Conservation (phyloP, 2,113 vertebrate species). For the Spea bombifrons region DNA sequence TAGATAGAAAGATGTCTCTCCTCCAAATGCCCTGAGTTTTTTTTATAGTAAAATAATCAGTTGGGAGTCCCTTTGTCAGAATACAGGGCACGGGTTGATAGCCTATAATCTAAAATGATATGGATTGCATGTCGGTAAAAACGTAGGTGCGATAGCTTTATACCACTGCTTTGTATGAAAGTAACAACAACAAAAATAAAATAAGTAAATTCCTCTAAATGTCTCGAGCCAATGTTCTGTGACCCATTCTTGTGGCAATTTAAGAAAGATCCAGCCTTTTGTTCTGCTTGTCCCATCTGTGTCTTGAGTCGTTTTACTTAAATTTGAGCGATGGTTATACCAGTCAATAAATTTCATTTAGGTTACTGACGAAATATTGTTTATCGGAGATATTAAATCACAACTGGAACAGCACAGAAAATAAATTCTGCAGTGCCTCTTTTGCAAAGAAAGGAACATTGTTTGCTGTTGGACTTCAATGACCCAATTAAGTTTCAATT, state of each 20-base stretch:
- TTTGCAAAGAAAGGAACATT: background rate
- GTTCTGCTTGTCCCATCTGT: background rate
- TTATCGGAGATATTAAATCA: slow-evolving; percentile 16
- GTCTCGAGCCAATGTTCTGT: background rate
- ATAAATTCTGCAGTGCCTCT: background rate
- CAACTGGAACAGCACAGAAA: background rate
- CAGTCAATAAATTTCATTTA: slow-evolving; percentile 7
- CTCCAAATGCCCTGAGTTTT: too few relatives aligned
- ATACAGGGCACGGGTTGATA: too few relatives aligned
- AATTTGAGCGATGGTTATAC: slow-evolving; percentile 1
- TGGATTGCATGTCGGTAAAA: slow-evolving; percentile 1
- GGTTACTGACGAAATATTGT: background rate
- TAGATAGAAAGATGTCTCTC: too few relatives aligned
- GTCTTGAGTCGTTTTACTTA: slow-evolving; percentile 16
- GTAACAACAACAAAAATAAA: background rate
- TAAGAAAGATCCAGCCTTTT: background rate
- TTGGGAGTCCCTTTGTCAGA: too few relatives aligned
- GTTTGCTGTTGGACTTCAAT: slow-evolving; percentile 22
- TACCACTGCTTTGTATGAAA: slow-evolving; percentile 3
- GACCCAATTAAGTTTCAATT: slow-evolving; percentile 17
- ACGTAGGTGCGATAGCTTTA: slow-evolving; percentile 14
- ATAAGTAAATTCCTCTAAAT: background rate
- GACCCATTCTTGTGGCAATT: background rate
- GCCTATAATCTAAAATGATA: too few relatives aligned
- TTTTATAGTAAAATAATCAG: too few relatives aligned